A percentile compares a stretch with the other conserved stretches of the same genome.
phyloP scores from a whole-genome alignment of 2,113 vertebrate genomes.

The Gambusia affinis region DNA sequence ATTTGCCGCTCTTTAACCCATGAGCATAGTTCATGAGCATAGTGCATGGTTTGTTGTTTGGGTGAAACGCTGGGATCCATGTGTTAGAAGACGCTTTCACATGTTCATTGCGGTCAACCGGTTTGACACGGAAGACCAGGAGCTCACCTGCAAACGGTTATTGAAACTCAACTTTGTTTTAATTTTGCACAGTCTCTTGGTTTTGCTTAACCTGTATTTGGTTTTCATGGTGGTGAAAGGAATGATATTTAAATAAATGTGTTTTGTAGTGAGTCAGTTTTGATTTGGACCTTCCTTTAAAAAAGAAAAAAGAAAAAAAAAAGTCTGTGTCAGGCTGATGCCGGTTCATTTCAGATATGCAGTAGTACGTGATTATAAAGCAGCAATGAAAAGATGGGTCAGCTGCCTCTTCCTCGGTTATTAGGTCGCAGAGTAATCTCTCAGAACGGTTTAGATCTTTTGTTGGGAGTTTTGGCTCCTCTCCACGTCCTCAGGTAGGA shows the following conservation, averaged over 20 bases:
- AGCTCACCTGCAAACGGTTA: constrained; percentile 8
- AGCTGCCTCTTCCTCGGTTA: constrained; percentile 11
- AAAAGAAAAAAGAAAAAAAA: too few species aligned
- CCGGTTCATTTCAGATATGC: constrained; percentile 1
- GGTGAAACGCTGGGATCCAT: constrained; percentile 45
- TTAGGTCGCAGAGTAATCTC: background rate
- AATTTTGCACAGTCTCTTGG: constrained; percentile 5
- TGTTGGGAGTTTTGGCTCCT: constrained; percentile 14
- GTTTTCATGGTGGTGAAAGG: constrained; percentile 25
- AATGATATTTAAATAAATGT: constrained; percentile 9
- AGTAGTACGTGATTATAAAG: constrained; percentile 6
- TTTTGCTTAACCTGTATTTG: background rate
- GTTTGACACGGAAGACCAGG: constrained; percentile 30
- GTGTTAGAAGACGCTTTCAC: constrained; percentile 26
- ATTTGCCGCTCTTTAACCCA: constrained; percentile 42
- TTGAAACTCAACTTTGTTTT: constrained; percentile 12
- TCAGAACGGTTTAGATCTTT: constrained; percentile 16
- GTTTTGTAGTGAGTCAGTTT: background rate
- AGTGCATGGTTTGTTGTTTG: constrained; percentile 39
- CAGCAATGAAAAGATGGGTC: constrained; percentile 14
- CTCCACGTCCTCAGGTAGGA: constrained; percentile 11
- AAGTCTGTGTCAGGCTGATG: background rate
- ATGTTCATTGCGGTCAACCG: constrained; percentile 52
- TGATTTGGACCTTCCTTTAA: constrained; percentile 4
- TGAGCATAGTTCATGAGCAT: constrained; percentile 18